Base-by-base conservation (phyloP, 2,113 vertebrate species). In the Aramus guarauna region DNA sequence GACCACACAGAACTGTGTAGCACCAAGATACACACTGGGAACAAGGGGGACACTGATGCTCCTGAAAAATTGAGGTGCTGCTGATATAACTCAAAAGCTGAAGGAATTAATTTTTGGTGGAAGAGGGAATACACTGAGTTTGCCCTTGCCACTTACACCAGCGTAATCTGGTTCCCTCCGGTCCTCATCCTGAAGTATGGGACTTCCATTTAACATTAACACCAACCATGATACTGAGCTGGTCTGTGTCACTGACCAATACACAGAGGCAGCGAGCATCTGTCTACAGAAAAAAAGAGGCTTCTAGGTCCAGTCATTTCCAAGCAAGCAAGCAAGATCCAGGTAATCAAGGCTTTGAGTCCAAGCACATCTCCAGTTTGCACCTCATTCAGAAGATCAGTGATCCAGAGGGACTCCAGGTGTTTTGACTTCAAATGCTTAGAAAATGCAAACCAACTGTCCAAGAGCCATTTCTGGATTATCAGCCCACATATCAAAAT, bases 1-100 rank as follows among this genome's bases (percentile, higher is more conserved):
- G 15, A 37, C 15, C 45, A 45, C 37, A 53, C 0, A 2, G 45
- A 87, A 63, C 27, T 1, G 2, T 1, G 3, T 1, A 67, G 37
- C 19, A 43, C 13, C 36, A 52, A 26, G 12, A 14, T 37, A 14
- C n/a, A 11, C 10, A 2, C 22, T 83, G 72, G 34, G 37, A 92
- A 41, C 9, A 64, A 34, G 32, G 59, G 9, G 52, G 29, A 64
- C 4, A 14, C 10, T 23, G 20, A 50, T 15, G 7, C 12, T 43
- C 47, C n/a, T 67, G 29, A 10, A 74, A 68, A 63, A 56, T 0
- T 24, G n/a, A 67, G 24, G 37, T 64, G 36, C 32, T 76, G 24
- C 27, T 59, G 55, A 13, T 50, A 24, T 4, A 47, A 56, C 47
- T 75, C 18, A 8, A 15, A 72, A 71, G 26, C 12, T 32, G 21